These are phyloP conservation scores for Labroides dimidiatus DNA, from an alignment of 2,797 vertebrate genomes.

Conservation along the genomic window DNA sequence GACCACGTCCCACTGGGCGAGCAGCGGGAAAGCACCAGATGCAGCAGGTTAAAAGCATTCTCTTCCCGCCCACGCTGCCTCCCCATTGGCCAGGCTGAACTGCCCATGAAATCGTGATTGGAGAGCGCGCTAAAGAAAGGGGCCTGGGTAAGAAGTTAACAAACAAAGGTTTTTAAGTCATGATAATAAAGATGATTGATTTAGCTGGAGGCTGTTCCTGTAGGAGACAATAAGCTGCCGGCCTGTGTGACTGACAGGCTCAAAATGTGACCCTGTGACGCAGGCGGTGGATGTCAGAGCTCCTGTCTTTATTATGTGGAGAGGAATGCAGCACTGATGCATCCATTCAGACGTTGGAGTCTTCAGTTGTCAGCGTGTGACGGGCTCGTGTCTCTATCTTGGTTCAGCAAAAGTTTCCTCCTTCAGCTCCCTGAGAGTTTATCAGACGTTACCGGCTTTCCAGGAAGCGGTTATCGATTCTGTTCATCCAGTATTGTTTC, in stretches of 20 bases:
- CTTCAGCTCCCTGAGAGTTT: constrained; percentile 7
- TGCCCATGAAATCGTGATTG: constrained; percentile 87
- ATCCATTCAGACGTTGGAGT: constrained; percentile 53
- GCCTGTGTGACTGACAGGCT: constrained; percentile 79
- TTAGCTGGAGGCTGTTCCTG: constrained; percentile 84
- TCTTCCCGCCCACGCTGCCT: constrained; percentile 80
- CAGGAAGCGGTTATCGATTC: neutral
- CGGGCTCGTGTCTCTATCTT: constrained; percentile 43
- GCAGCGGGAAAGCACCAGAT: constrained; percentile 87
- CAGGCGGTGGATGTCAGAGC: constrained; percentile 74
- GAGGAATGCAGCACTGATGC: constrained; percentile 71
- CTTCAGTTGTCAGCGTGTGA: constrained; percentile 49
- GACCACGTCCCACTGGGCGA: constrained; percentile 85
- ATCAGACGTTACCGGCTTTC: neutral
- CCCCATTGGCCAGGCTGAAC: constrained; percentile 82
- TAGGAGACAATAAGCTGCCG: constrained; percentile 76
- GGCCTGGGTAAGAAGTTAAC: constrained; percentile 75
- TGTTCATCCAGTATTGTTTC: neutral
- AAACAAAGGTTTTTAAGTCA: constrained; percentile 86
- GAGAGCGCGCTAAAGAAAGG: constrained; percentile 79
- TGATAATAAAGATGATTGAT: constrained; percentile 88
- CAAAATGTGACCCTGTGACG: constrained; percentile 75
- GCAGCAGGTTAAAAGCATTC: constrained; percentile 89
- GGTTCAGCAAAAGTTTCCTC: constrained; percentile 20
- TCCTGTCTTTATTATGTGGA: constrained; percentile 77